phyloP scores from a whole-genome alignment of 1,140 invertebrate genomes.

The Protaetia brevitarsis region DNA sequence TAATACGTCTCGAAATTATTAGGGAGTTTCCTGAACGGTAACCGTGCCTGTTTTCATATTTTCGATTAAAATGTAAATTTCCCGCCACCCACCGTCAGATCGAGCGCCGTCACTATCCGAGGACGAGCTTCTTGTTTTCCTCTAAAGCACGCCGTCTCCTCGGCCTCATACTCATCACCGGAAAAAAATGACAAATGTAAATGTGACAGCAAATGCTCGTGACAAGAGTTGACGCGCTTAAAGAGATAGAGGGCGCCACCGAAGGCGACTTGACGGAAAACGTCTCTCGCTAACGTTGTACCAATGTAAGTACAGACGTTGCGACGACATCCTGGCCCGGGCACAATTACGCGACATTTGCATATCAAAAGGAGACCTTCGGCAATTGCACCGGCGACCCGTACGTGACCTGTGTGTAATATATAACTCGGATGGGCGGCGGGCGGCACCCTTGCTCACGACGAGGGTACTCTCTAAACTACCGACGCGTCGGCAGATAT shows the following conservation, averaged over 20 bases:
- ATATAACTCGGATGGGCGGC: not conserved
- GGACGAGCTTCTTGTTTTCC: not conserved
- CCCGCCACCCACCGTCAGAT: not conserved
- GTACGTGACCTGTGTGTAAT: not conserved
- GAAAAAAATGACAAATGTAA: slow-evolving; percentile 17
- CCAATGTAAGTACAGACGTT: no score
- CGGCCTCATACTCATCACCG: not conserved
- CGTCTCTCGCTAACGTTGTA: not conserved
- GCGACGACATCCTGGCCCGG: not conserved
- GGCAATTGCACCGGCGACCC: not conserved
- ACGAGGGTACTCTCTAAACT: not conserved
- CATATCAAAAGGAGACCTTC: not conserved
- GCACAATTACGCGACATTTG: not conserved
- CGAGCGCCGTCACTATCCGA: not conserved
- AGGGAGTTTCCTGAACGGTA: not conserved
- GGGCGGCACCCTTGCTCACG: not conserved
- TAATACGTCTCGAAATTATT: slow-evolving; percentile 1
- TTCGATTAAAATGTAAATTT: slow-evolving; percentile 17
- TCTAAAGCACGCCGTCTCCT: not conserved
- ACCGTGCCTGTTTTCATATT: slow-evolving; percentile 2
- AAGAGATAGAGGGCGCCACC: not conserved
- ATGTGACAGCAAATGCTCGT: not conserved
- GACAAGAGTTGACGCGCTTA: not conserved
- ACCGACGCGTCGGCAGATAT: not conserved
- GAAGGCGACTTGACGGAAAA: not conserved